Percentiles rank a stretch among this genome's conserved stretches.
Conservation (phyloP, 23 tunicate genomes). For the Ascidia mentula region DNA sequence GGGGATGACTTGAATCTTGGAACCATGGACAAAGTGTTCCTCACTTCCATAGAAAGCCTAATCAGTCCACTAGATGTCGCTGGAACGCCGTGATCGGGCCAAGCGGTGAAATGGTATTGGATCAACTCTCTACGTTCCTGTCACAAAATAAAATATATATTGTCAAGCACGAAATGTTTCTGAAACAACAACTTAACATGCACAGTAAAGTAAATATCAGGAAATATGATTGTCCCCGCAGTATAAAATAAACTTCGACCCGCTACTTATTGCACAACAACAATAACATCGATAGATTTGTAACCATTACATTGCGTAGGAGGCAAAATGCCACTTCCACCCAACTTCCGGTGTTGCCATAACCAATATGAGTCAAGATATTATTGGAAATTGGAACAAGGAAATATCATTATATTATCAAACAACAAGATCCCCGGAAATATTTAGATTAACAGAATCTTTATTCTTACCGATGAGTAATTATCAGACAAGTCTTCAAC, state of each 20-base stretch:
- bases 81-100: slow-evolving; percentile 75
- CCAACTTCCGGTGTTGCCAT: no score
- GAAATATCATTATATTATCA: no score
- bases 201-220: no score
- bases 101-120: slow-evolving; percentile 38
- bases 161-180: no score
- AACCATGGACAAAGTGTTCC: not conserved
- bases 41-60: slow-evolving; percentile 13
- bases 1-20: slow-evolving; percentile 2
- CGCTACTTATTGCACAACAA: not conserved
- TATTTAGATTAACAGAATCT: not conserved
- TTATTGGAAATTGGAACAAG: no score
- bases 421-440: no score
- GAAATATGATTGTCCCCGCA: no score
- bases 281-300: no score
- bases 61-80: slow-evolving; percentile 31
- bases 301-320: no score
- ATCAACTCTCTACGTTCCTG: slow-evolving; percentile 14
- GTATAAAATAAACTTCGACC: not conserved
- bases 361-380: no score
- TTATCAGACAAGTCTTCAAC: not conserved
- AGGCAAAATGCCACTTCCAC: no score
- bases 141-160: not conserved
- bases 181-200: no score
- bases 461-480: slow-evolving; percentile 12